These are phyloP conservation scores for Falco concolor DNA, from an alignment of 2,797 vertebrate genomes.

Conservation along the genomic window DNA sequence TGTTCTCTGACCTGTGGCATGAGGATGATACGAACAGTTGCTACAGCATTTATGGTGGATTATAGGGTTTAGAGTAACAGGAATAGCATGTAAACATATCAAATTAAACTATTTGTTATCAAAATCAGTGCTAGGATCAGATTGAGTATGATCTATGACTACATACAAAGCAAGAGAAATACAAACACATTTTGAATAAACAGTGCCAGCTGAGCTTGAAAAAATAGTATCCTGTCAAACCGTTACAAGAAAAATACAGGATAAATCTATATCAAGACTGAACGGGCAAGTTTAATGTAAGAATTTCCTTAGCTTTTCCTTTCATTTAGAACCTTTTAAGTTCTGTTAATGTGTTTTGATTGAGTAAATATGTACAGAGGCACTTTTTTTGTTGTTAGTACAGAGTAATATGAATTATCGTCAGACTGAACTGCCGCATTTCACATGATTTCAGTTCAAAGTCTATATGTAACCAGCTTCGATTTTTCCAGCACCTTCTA, in stretches of 20 bases:
- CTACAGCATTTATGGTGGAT: neutral
- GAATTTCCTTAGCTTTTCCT: neutral
- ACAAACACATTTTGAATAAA: neutral
- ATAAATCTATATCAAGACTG: neutral
- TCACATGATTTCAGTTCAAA: neutral
- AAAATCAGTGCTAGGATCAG: neutral
- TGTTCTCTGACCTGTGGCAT: neutral
- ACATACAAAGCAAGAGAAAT: neutral
- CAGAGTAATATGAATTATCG: neutral
- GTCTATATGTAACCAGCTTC: neutral
- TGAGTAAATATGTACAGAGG: neutral
- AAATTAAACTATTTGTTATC: neutral
- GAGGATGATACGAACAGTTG: neutral
- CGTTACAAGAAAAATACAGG: neutral
- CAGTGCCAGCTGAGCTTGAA: neutral
- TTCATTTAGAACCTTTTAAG: neutral
- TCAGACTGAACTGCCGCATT: neutral
- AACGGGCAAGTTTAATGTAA: neutral
- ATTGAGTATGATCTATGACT: neutral
- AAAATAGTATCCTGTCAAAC: neutral
- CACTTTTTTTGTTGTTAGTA: neutral
- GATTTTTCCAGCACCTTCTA: slow-evolving; percentile 15
- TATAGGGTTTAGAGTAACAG: neutral
- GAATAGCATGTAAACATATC: neutral
- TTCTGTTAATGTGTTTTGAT: neutral